phyloP scores from a whole-genome alignment of 1,140 invertebrate genomes.

The Zaprionus lachaisei region DNA sequence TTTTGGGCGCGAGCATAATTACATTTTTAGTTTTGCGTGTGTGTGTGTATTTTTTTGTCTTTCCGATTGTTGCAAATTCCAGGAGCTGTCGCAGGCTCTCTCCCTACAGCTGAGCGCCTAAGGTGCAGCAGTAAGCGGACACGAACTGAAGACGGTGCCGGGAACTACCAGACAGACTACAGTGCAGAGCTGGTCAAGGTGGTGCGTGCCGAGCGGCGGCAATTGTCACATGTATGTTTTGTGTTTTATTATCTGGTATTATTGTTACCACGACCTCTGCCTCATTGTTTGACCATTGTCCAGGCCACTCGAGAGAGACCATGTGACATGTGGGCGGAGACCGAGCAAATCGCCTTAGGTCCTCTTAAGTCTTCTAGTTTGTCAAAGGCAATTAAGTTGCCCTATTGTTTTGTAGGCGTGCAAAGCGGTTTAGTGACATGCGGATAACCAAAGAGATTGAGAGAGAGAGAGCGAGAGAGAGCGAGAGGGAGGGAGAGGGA shows the following conservation, averaged over 20 bases:
- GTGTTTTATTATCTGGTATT: slow-evolving; percentile 30
- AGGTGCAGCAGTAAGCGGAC: slow-evolving; percentile 31
- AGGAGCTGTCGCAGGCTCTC: slow-evolving; percentile 65
- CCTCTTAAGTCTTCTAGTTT: slow-evolving; percentile 42
- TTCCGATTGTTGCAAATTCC: slow-evolving; percentile 58
- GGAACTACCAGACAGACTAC: background rate
- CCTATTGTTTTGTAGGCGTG: slow-evolving; percentile 54
- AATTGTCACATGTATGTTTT: slow-evolving; percentile 64
- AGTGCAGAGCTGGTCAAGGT: background rate
- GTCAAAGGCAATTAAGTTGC: slow-evolving; percentile 73
- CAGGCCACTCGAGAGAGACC: slow-evolving; percentile 48
- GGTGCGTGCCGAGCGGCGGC: slow-evolving; percentile 57
- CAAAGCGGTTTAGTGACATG: slow-evolving; percentile 52
- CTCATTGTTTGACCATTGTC: slow-evolving; percentile 29
- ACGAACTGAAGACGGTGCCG: background rate
- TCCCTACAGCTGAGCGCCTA: slow-evolving; percentile 48
- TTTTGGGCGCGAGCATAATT: slow-evolving; percentile 65
- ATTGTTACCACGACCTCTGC: slow-evolving; percentile 18
- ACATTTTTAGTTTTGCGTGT: slow-evolving; percentile 44
- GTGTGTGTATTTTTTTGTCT: slow-evolving; percentile 26
- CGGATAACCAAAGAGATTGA: slow-evolving; percentile 1
- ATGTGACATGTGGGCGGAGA: slow-evolving; percentile 54
- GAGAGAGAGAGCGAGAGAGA: background rate
- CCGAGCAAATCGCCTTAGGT: slow-evolving; percentile 54
- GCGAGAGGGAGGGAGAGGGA: background rate